Base-by-base conservation (phyloP, 1,140 invertebrate species). In the Rhagoletis zephyria region DNA sequence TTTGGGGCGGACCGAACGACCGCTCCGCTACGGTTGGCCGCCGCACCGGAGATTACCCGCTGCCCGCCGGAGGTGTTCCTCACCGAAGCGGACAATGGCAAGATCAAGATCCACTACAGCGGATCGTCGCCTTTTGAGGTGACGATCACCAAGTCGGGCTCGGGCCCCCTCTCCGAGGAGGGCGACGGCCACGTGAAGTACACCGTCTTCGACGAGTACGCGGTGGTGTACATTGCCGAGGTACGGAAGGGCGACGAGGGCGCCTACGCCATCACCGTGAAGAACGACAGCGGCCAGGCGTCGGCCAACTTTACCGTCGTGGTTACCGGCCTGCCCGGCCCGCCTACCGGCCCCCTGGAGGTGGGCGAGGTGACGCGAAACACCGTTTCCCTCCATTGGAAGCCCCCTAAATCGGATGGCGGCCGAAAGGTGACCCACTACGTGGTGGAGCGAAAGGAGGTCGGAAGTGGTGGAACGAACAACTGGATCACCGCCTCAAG, bases 191-290 rank as follows among this genome's bases (percentile, higher is more conserved):
- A 97, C 89, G 95, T 99, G 89, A 99, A 98, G 92, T 98, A 96
- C 92, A 98, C 97, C 0, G 95, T 98, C 3, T 99, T 99, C 93
- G 98, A 99, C 94, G 98, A 99, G 88, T 99, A 98, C 91, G 95
- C 98, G 30, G 97, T 98, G 42, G 96, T 99, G 81, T 98, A 97
- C 90, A 97, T 98, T 88, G n/a, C n/a, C 97, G 96, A 90, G 97
- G n/a, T n/a, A n/a, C n/a, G n/a, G n/a, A n/a, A n/a, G n/a, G n/a
- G n/a, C n/a, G n/a, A n/a, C n/a, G n/a, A n/a, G n/a, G n/a, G n/a
- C n/a, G n/a, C n/a, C n/a, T n/a, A 98, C 89, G 96, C 98, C 86
- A 94, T 94, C 16, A 96, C 95, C 90, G 96, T 96, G 3, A 95
- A n/a, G n/a, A n/a, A n/a, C n/a, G n/a, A n/a, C n/a, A n/a, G n/a